Evolutionary conservation across 1,140 invertebrate species (phyloP).

Genomic region (Danaus melanippus): DNA sequence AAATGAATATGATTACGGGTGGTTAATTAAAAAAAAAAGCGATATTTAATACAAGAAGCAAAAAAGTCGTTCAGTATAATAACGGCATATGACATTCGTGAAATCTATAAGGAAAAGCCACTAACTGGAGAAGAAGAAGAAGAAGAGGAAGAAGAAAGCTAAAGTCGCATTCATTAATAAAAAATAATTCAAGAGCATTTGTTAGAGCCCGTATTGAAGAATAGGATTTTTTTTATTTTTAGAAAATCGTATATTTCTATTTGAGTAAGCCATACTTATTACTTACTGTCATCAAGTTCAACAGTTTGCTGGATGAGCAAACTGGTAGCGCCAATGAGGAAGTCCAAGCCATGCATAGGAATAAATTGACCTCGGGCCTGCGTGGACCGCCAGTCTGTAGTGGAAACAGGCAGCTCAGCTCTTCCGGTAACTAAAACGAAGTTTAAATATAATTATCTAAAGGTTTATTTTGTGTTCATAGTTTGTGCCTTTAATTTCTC

Average conservation of each 20-base stretch:
- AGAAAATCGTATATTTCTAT: conserved; percentile 2
- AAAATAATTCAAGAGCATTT: neutral
- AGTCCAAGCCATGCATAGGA: conserved; percentile 72
- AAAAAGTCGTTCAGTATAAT: no score
- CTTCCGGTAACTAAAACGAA: conserved; percentile 24
- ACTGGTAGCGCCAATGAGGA: conserved; percentile 70
- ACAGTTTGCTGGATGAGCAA: conserved; percentile 74
- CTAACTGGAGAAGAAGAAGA: no score
- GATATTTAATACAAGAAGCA: no score
- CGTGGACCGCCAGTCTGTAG: conserved; percentile 67
- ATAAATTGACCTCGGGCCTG: conserved; percentile 65
- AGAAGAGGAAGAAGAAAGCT: no score
- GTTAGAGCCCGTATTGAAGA: neutral
- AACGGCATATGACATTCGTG: no score
- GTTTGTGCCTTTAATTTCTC: no score
- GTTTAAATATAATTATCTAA: neutral
- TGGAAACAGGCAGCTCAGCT: conserved; percentile 67
- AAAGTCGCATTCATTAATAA: neutral
- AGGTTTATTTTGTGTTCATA: no score
- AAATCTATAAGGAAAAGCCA: no score
- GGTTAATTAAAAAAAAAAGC: neutral
- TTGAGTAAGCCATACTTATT: conserved; percentile 48
- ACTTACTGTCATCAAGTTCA: conserved; percentile 73
- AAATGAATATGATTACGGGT: neutral
- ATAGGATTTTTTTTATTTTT: no score